Base-by-base conservation (phyloP, 2,888 invertebrate species). In the Epicampocera succincta region DNA sequence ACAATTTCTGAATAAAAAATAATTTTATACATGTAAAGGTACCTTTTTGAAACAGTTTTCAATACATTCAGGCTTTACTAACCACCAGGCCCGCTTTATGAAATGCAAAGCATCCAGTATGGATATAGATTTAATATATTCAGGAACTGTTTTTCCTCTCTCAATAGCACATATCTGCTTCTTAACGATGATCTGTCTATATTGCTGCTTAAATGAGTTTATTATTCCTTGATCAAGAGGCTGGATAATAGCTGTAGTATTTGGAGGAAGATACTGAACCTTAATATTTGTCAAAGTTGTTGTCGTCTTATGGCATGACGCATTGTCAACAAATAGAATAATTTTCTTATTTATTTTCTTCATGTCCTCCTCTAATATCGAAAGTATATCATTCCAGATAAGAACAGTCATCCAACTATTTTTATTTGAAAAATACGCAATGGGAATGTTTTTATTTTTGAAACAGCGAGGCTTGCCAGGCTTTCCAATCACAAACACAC, bases 361-460 rank as follows among this genome's bases (percentile, higher is more conserved):
- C 66, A 72, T 72, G 15, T 72, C 72, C 13, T 66, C 29, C 1
- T 66, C 66, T 12, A 71, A 15, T 44, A 38, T 56, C 56, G 46
- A 15, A 8, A 83, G 40, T 25, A 74, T 74, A 12, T 68, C 38
- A 42, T 63, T 69, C 79, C 79, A 80, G 12, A 63, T n/a, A 38
- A 15, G 8, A 63, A 21, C 40, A 9, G 74, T 63, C 80, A 75
- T 61, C 74, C 74, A 80, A 13, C 56, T 54, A 12, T 73, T 68
- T 61, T 68, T 44, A 38, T 80, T 63, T 1, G 60, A 74, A 61
- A 52, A 74, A 17, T 80, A 80, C 38, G 61, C 33, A n/a, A 69
- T 13, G 2, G 80, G 74, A 29, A 75, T 54, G 6, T 19, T 56
- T 65, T 80, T 80, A 42, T 63, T 80, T 79, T 80, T 80, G 17